Evolutionary conservation across 1,140 invertebrate genomes (phyloP), one percentile per base, ranked within the genome.

Genomic region (Drosophila kohkoa): DNA sequence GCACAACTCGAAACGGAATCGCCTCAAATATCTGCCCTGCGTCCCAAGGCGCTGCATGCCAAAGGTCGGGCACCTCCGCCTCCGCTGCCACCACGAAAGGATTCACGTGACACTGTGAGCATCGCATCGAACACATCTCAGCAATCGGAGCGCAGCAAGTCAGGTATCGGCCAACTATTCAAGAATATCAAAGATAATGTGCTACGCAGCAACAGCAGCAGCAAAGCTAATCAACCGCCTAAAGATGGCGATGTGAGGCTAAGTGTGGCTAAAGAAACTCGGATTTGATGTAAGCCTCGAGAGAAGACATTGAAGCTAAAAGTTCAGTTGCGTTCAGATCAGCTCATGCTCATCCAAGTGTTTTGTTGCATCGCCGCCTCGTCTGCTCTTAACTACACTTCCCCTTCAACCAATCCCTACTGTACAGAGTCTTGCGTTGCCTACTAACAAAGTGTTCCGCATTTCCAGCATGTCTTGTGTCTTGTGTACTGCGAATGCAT

Each of bases 1-100:
- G 70, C 67, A 5, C 82, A 83, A 32, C 73, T 92, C 2, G 74
- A 77, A 13, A 38, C 78, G 3, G 77, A 75, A 16, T 5, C 16
- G 52, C 8, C 1, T 15, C 45, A 57, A n/a, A 58, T 59, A 4
- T 60, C 69, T 0, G 20, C 54, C 0, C 7, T 67, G 6, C 85
- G 85, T 13, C 71, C 86, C 20, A 89, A 38, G 38, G 75, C 86
- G 3, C 55, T 48, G 8, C 90, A 92, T 52, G 75, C 72, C 43
- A 92, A 92, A 57, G 91, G 91, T 0, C 81, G 77, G 13, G 91
- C 91, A 48, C 91, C 91, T 1, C 48, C 79, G 0, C 91, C 91
- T 5, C 91, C 91, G 0, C 10, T 83, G 54, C 80, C 80, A 15
- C 72, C 83, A 0, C 79, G 82, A 11, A 60, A 59, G 8, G 77